Evolutionary conservation across 2,888 invertebrate genomes (phyloP), one percentile per base, ranked within the genome.

Genomic region (Sinotaia quadrata): DNA sequence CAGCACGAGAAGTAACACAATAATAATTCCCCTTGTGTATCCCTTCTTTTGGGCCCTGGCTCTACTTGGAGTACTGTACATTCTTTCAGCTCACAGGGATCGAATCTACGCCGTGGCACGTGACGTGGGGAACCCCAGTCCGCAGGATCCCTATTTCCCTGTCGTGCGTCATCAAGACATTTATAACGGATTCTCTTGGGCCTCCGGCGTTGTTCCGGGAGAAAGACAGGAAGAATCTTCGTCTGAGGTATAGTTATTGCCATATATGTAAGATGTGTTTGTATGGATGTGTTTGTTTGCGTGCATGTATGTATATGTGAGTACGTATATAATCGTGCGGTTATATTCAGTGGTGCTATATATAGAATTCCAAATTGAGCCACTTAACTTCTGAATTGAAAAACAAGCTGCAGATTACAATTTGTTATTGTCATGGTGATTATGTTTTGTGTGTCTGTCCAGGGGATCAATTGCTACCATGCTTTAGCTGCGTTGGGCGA

Each of bases 131-230:
- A 82, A 81, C 69, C 80, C 78, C 0, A 76, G 78, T 33, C 68
- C 71, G 31, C 67, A 67, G 10, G 81, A 81, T 70, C 58, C 62
- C 21, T 72, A 68, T 60, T 81, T 82, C 71, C 82, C 82, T 2
- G 76, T 80, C 7, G 79, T 74, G 10, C 72, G 81, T n/a, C 80
- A 81, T 51, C 81, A 81, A 69, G 82, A 82, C 61, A 72, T 75
- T n/a, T 82, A 81, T 61, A 75, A 77, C n/a, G 82, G 82, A 0
- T 77, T 79, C 61, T 82, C 82, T 8, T 81, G 81, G 79, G 82
- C 82, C 4, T 71, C 78, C 4, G 82, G 82, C 12, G 62, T 81
- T 0, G 78, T 73, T 7, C 79, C 79, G 8, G 80, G 80, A 2
- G 62, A 71, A 21, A 72, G 82, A 58, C 80, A 81, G 58, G 78